phyloP scores from a whole-genome alignment of 2,113 vertebrate genomes.

The Emydocephalus ijimae region DNA sequence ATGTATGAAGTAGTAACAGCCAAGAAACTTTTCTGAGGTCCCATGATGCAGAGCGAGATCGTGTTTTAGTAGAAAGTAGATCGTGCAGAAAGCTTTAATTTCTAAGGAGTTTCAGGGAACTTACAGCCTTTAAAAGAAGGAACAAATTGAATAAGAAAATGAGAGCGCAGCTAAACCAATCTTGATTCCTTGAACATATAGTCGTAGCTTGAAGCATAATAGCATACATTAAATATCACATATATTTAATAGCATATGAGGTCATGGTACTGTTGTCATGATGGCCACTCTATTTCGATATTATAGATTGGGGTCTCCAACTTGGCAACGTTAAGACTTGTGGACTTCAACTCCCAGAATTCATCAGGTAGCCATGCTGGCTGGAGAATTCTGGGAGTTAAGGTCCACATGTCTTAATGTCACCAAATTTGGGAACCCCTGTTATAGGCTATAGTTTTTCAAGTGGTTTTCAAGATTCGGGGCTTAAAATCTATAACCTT shows the following conservation, averaged over 20 bases:
- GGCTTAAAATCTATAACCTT: not conserved
- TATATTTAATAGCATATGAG: no score
- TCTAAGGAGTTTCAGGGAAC: not conserved
- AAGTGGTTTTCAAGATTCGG: not conserved
- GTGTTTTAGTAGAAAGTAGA: slow-evolving; percentile 15
- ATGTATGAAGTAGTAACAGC: not conserved
- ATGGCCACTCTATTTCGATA: not conserved
- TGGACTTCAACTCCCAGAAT: no score
- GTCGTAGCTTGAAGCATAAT: not conserved
- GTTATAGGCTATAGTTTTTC: not conserved
- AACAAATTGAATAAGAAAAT: slow-evolving; percentile 20
- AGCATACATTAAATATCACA: no score
- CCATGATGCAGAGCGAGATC: slow-evolving; percentile 1
- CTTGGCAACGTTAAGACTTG: no score
- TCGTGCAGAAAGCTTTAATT: slow-evolving; percentile 17
- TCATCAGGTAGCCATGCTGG: no score
- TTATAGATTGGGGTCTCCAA: no score
- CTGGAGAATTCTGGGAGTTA: no score
- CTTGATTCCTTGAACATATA: not conserved
- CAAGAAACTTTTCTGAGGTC: slow-evolving; percentile 37
- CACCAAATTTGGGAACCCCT: no score
- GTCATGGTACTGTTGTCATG: not conserved
- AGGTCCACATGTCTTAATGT: no score
- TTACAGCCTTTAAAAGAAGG: slow-evolving; percentile 6
- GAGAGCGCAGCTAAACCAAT: not conserved